These are phyloP conservation scores for Choreutis nemorana DNA, from an alignment of 2,888 invertebrate species.

Conservation along the genomic window DNA sequence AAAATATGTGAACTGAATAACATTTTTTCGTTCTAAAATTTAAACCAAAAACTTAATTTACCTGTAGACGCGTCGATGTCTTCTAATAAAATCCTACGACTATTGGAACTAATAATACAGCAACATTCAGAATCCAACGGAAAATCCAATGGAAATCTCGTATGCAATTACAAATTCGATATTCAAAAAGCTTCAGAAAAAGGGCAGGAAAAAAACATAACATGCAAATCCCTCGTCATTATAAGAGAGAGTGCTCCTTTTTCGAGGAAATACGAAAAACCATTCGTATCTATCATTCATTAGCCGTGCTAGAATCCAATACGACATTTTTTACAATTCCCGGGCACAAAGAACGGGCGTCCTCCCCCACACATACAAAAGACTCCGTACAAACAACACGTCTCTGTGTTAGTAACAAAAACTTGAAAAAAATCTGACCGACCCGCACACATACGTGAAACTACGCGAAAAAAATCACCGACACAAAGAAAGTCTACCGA, in stretches of 20 bases:
- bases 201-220: conserved; percentile 17
- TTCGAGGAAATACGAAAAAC: conserved; percentile 23
- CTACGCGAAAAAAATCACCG: conserved; percentile 62
- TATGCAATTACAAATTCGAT: conserved; percentile 8
- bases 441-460: conserved; percentile 47
- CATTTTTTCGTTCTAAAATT: too few relatives aligned
- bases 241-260: conserved; percentile 23
- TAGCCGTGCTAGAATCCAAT: conserved; percentile 64
- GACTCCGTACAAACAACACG: conserved; percentile 29
- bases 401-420: conserved; percentile 42
- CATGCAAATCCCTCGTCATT: conserved; percentile 17
- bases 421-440: conserved; percentile 61
- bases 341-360: conserved; percentile 59
- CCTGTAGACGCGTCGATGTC: conserved; percentile 5
- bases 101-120: conserved; percentile 9
- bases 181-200: too few relatives aligned
- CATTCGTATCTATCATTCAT: conserved; percentile 62
- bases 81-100: conserved; percentile 4
- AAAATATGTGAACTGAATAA: too few relatives aligned
- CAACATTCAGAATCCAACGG: conserved; percentile 5
- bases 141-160: conserved; percentile 9
- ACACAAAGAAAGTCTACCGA: conserved; percentile 64
- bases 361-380: conserved; percentile 37
- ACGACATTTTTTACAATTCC: conserved; percentile 66
- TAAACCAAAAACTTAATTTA: too few relatives aligned